Base-by-base conservation (phyloP, 2,888 invertebrate genomes). In the Yponomeuta cagnagella region DNA sequence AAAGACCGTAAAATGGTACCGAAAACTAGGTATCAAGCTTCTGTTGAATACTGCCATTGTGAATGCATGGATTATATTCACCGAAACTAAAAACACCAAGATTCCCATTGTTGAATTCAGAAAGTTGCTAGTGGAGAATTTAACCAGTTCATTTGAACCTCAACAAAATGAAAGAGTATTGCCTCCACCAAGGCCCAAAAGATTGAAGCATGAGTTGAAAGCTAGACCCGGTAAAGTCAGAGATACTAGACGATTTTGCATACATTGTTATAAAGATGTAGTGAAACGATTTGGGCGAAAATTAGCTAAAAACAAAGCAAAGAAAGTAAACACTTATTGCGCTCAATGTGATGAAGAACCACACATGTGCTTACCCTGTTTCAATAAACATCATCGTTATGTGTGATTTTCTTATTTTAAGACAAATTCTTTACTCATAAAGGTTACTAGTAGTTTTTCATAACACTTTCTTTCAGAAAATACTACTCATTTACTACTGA, bases 1-100 rank as follows among this genome's bases (percentile, higher is more conserved):
- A 69, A 83, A 81, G 74, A 77, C 78, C 23, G 72, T 82, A 82
- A 43, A 43, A 71, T 84, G 84, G 83, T 82, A 79, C 71, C 78
- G 72, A 73, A 84, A 83, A 72, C 64, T 82, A 65, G 82, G 72
- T 43, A 77, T 82, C 33, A 79, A 84, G 70, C 71, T 83, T 33
- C 69, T 69, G 68, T 58, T 71, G 23, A 68, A 48, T 63, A 79
- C 77, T 6, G 76, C 79, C 30, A 64, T 82, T 15, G 78, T 79
- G 63, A 81, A 81, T 75, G 78, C 78, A 33, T 74, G 73, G 73
- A 73, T 79, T 30, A 74, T 77, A 71, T 77, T 75, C 48, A 73
- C 67, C n/a, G 71, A 74, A 70, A 76, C 74, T 37, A 76, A 70
- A 65, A 68, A 74, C 33, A 73, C 68, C 63, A 76, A 76, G 48